Evolutionary conservation across 2,888 invertebrate genomes (phyloP).

Genomic region (Drosophila limbata): DNA sequence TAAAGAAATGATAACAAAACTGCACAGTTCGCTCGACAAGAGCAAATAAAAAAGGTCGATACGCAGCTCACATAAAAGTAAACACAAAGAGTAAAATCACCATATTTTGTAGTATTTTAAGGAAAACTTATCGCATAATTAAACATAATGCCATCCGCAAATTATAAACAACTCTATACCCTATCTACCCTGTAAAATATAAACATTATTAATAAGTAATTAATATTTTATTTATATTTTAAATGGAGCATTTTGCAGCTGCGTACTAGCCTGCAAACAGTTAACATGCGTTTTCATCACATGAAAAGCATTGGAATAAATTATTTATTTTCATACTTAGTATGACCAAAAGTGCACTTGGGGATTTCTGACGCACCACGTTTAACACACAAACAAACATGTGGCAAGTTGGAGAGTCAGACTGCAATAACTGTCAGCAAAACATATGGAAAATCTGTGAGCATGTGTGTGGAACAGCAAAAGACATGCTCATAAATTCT

Average conservation of each 20-base stretch:
- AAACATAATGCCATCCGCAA: neutral
- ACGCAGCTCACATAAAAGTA: neutral
- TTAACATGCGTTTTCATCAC: neutral
- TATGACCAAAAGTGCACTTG: slow-evolving; percentile 49
- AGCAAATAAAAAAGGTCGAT: slow-evolving; percentile 16
- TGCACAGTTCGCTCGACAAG: slow-evolving; percentile 25
- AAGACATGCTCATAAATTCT: slow-evolving; percentile 24
- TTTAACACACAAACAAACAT: slow-evolving; percentile 13
- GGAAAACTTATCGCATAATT: neutral
- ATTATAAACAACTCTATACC: neutral
- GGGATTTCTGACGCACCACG: neutral
- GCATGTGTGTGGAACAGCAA: slow-evolving; percentile 50
- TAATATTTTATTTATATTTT: neutral
- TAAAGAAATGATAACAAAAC: slow-evolving; percentile 57
- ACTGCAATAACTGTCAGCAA: slow-evolving; percentile 40
- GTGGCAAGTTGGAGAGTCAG: slow-evolving; percentile 8
- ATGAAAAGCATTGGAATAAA: neutral
- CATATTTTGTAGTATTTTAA: neutral
- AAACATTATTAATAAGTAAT: neutral
- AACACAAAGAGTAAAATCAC: neutral
- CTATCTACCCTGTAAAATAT: neutral
- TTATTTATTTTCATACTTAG: slow-evolving; percentile 32
- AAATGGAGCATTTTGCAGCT: neutral
- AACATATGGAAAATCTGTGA: slow-evolving; percentile 70
- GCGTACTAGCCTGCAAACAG: neutral